Base-by-base conservation (phyloP, 2,888 invertebrate species). In the Calephelis perditalis region DNA sequence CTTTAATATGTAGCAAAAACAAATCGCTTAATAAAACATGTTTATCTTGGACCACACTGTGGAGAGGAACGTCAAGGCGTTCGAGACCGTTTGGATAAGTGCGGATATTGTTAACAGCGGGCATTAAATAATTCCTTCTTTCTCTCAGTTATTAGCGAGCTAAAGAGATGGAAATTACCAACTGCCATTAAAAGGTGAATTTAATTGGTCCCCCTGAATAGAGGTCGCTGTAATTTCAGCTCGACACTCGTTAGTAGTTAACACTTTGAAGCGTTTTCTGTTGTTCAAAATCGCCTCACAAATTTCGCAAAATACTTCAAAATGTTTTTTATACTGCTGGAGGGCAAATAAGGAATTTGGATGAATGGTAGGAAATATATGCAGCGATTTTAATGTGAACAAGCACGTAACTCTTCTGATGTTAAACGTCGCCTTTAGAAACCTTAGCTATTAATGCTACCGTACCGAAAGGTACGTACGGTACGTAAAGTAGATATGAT, bases 51-150 rank as follows among this genome's bases (percentile, higher is more conserved):
- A 58, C 62, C 62, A 60, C 36, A 56, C 54, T 5, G 26, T 43
- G 56, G 58, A 46, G 47, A 58, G 59, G 52, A 58, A 60, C 58
- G 59, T 59, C 55, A 35, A 56, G 47, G 56, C 46, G 54, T 49
- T 46, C 63, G 57, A 55, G 62, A 63, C 68, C 66, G 65, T 67
- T 68, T 67, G 66, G 71, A 69, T 71, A 70, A 69, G 70, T 68
- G 63, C 68, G 72, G 70, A 74, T 74, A 73, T 72, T 71, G 70
- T 68, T 67, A 69, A 68, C 70, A 69, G 71, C 65, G 67, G 73
- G 67, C 65, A 68, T 71, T 71, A 70, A 54, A 54, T 54, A 70
- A 73, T 73, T 67, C 70, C 71, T 70, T 70, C 71, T 71, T 67
- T 68, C 63, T 67, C 62, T 55, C 64, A 63, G 62, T 62, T 58